Percentiles rank a stretch among this genome's conserved stretches.
These are phyloP conservation scores for Leptobrachium leishanense DNA, from an alignment of 2,113 vertebrate genomes.

Conservation along the genomic window DNA sequence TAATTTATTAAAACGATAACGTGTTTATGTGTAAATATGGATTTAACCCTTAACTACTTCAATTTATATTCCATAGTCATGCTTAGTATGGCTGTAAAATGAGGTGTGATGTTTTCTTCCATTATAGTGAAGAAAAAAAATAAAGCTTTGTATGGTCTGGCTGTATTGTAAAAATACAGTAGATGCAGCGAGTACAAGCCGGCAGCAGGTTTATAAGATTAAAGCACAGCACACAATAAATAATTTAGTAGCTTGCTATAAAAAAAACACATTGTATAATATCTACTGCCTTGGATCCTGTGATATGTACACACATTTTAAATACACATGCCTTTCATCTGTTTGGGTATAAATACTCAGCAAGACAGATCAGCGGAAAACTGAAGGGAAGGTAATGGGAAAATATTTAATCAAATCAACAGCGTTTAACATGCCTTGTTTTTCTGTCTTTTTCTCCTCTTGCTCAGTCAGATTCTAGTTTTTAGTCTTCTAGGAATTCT, in stretches of 20 bases:
- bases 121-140: constrained; percentile 18
- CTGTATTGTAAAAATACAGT: constrained; percentile 17
- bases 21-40: too few relatives aligned
- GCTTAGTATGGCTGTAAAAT: constrained; percentile 18
- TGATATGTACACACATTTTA: constrained; percentile 48
- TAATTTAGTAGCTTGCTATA: constrained; percentile 45
- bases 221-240: constrained; percentile 47
- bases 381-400: constrained; percentile 39
- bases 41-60: not conserved
- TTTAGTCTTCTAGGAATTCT: constrained; percentile 35
- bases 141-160: constrained; percentile 7
- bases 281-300: constrained; percentile 40
- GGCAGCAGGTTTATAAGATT: constrained; percentile 46
- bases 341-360: constrained; percentile 42
- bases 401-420: constrained; percentile 45
- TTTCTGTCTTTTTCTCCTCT: constrained; percentile 23
- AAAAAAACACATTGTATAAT: constrained; percentile 48
- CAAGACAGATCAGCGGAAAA: constrained; percentile 37
- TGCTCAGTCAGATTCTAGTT: constrained; percentile 16
- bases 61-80: not conserved
- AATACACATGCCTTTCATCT: constrained; percentile 48
- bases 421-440: constrained; percentile 17
- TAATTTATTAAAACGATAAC: too few relatives aligned
- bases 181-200: constrained; percentile 30
- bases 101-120: constrained; percentile 2